Base-by-base conservation (phyloP, 1,140 invertebrate species). In the Trissolcus basalis region DNA sequence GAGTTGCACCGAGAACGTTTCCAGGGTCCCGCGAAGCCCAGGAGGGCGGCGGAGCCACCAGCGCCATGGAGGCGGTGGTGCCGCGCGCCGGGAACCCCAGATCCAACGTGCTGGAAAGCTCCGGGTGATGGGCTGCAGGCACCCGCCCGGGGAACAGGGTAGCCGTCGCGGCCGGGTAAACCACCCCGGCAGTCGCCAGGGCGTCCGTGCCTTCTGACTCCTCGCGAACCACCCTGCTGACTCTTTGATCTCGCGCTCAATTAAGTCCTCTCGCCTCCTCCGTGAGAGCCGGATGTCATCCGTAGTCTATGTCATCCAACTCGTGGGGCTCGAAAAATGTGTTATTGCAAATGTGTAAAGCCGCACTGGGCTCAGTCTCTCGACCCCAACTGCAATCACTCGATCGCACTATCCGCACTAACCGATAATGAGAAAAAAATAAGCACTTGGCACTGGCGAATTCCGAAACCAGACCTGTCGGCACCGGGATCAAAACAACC, bases 21-120 rank as follows among this genome's bases (percentile, higher is more conserved):
- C 82, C 89, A 72, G 92, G 89, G 85, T 93, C 92, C 77, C 94
- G 91, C 91, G 93, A 93, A 27, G 89, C 88, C 83, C 89, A 90
- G 53, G 91, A 90, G 77, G 89, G 88, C 79, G 90, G 91, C 81
- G 91, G 91, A 73, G 91, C 92, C 69, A 93, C 92, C 86, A 94
- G 86, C 80, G 92, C 91, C 93, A 94, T 93, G 44, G 87, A 89
- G 83, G 85, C 87, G 86, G 82, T 85, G 84, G 84, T 84, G 81
- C 83, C 83, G 79, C 89, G 88, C 75, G 90, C 88, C 78, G 91
- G 89, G 82, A 92, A 91, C 72, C 91, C 90, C 85, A 91, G 88
- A 87, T 91, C 91, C 87, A 91, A 88, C 82, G 85, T 86, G 86
- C 78, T 83, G 82, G 83, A 81, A 68, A 83, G 83, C 82, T 87